Evolutionary conservation across 2,113 vertebrate genomes (phyloP).

Genomic region (Pangasianodon hypophthalmus): DNA sequence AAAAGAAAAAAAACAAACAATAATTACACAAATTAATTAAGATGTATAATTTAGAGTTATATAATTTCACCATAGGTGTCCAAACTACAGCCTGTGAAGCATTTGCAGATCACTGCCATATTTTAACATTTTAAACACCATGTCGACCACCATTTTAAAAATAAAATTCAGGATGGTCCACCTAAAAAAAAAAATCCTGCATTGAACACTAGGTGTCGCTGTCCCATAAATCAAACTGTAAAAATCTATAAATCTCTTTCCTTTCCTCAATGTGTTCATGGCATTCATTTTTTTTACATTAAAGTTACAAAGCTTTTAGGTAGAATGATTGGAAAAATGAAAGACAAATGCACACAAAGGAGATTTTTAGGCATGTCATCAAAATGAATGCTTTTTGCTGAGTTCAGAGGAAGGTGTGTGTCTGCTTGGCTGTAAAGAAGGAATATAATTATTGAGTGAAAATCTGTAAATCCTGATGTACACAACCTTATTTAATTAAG

Average conservation of each 20-base stretch:
- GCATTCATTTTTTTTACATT: neutral
- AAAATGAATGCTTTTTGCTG: neutral
- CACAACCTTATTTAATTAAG: neutral
- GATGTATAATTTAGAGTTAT: neutral
- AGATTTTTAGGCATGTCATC: neutral
- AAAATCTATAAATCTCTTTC: neutral
- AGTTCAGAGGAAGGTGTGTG: neutral
- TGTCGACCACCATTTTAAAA: neutral
- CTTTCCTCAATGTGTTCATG: neutral
- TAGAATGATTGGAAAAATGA: neutral
- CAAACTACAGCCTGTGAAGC: neutral
- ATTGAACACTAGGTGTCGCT: slow-evolving; percentile 10
- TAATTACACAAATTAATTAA: neutral
- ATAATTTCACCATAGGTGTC: neutral
- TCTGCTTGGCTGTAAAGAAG: neutral
- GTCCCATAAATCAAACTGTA: neutral
- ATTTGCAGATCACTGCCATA: neutral
- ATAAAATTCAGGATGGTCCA: neutral
- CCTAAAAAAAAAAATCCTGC: too few species aligned
- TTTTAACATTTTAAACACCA: neutral
- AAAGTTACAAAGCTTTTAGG: neutral
- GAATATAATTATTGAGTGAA: neutral
- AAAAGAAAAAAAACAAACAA: neutral
- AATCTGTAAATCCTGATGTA: neutral
- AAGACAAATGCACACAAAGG: neutral